A percentile compares a stretch with the other conserved stretches of the same genome.
Conservation (phyloP, 2,888 invertebrate species). For the Lamellibrachia columna region DNA sequence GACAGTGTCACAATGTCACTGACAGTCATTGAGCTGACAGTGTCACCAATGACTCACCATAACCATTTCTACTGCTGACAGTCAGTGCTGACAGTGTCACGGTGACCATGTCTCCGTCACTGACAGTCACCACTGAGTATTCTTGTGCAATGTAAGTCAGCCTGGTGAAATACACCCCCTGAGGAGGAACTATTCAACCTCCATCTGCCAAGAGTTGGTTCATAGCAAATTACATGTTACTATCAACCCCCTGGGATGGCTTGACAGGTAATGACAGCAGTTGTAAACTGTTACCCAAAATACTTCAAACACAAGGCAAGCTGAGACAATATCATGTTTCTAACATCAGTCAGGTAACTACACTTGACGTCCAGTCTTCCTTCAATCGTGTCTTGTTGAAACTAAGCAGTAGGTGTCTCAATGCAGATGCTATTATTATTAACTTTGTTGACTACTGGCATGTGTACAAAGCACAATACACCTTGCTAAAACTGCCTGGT, state of each 20-base stretch:
- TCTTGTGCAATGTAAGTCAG: not conserved
- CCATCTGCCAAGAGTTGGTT: not conserved
- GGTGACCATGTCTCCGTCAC: not conserved
- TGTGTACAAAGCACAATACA: no score
- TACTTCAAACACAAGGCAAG: not conserved
- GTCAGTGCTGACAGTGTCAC: not conserved
- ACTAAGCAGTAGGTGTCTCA: not conserved
- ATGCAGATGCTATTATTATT: not conserved
- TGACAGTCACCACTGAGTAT: slow-evolving; percentile 1
- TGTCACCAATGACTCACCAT: not conserved
- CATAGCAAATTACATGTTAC: slow-evolving; percentile 9
- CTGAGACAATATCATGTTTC: not conserved
- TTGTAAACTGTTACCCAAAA: not conserved
- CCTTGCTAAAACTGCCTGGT: not conserved
- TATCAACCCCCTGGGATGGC: not conserved
- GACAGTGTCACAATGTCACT: no score
- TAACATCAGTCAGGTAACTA: not conserved
- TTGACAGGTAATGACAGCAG: not conserved
- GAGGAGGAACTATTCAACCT: not conserved
- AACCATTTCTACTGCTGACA: not conserved
- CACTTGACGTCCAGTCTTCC: not conserved
- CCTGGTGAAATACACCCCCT: not conserved
- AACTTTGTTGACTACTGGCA: not conserved
- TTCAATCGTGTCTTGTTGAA: not conserved
- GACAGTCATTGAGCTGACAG: not conserved